Evolutionary conservation across 2,888 invertebrate genomes (phyloP).

Genomic region (Stratiomys singularior): DNA sequence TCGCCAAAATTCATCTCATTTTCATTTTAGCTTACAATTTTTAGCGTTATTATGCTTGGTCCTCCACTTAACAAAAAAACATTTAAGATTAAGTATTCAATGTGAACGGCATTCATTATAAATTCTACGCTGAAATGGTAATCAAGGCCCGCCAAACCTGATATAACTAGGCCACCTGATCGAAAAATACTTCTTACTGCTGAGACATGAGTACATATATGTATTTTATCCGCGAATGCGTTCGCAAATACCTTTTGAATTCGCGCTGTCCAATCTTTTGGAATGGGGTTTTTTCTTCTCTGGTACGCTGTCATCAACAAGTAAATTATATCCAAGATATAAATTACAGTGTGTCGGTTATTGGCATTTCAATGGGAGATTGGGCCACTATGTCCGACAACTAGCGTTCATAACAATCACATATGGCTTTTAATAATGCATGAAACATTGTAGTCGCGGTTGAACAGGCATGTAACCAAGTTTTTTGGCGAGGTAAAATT

Average conservation of each 20-base stretch:
- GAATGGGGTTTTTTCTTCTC: background rate
- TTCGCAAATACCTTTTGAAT: background rate
- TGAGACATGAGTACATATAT: too few relatives aligned
- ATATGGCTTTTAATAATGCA: too few relatives aligned
- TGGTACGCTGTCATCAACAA: background rate
- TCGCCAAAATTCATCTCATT: background rate
- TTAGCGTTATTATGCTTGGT: background rate
- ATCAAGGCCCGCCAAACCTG: constrained; percentile 35
- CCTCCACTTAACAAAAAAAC: background rate
- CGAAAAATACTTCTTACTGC: background rate
- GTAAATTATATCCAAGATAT: background rate
- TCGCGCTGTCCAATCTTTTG: background rate
- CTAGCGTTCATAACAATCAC: too few relatives aligned
- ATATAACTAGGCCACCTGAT: constrained; percentile 35
- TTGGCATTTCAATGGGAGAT: constrained; percentile 28
- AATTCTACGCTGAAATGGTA: constrained; percentile 22
- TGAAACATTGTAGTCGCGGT: too few relatives aligned
- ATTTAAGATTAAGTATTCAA: background rate
- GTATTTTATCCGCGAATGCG: background rate
- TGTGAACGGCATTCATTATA: constrained; percentile 13
- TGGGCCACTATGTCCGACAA: background rate
- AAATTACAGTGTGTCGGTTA: constrained; percentile 24
- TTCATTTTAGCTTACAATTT: background rate
- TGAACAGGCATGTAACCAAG: too few relatives aligned
- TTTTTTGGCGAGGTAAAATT: too few relatives aligned